A percentile compares a stretch with the other conserved stretches of the same genome.
phyloP scores from a whole-genome alignment of 2,888 invertebrate species.

The Ophion ventricosus region DNA sequence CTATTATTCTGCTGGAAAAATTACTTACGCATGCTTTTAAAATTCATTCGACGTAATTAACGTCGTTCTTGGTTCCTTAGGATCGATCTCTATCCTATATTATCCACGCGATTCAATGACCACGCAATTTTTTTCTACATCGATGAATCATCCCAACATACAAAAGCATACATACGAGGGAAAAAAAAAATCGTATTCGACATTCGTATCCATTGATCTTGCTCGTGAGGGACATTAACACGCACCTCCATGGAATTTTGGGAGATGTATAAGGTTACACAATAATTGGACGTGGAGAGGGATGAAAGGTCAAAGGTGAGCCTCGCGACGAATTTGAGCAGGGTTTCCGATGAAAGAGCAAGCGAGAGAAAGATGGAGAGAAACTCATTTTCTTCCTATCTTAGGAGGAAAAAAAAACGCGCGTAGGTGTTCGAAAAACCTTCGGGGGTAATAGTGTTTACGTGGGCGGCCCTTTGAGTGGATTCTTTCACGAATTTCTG shows the following conservation, averaged over 20 bases:
- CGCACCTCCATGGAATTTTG: conserved; percentile 37
- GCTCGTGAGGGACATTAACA: conserved; percentile 21
- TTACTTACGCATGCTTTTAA: neutral
- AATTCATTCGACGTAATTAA: neutral
- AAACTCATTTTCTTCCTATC: neutral
- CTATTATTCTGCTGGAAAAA: neutral
- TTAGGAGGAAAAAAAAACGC: conserved; percentile 8
- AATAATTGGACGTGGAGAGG: conserved; percentile 46
- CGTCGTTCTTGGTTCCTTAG: neutral
- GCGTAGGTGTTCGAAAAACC: conserved; percentile 4
- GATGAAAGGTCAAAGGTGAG: conserved; percentile 59
- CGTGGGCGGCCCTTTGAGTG: conserved; percentile 18
- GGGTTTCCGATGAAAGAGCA: conserved; percentile 3
- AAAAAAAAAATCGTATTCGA: conserved; percentile 5
- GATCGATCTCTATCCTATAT: neutral
- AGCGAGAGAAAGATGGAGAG: conserved; percentile 6
- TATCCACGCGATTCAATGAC: neutral
- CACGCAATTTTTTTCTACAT: neutral
- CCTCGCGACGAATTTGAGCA: conserved; percentile 43
- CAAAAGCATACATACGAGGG: neutral
- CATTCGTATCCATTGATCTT: conserved; percentile 7
- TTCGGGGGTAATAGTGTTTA: neutral
- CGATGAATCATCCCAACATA: neutral
- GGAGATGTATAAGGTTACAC: conserved; percentile 13
- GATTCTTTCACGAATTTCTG: conserved; percentile 5